phyloP scores from a whole-genome alignment of 2,113 vertebrate genomes.

The Hiodon alosoides region DNA sequence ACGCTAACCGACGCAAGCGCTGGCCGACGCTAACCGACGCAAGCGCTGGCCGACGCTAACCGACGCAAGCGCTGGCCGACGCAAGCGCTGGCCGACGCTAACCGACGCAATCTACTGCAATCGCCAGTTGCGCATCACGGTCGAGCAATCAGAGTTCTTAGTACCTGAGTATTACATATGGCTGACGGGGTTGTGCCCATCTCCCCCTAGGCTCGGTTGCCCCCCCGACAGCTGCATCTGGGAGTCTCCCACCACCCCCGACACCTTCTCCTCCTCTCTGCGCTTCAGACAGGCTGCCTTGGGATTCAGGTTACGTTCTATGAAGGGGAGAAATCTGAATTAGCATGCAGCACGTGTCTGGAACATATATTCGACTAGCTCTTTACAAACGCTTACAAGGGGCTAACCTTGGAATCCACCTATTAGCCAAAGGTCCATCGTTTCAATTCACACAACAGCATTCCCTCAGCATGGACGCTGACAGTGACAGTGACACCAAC shows the following conservation, averaged over 20 bases:
- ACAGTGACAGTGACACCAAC: no score
- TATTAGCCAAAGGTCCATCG: no score
- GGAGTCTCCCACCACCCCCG: conserved; percentile 77
- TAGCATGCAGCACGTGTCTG: not conserved
- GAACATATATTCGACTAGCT: not conserved
- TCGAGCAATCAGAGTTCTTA: not conserved
- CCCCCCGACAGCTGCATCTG: conserved; percentile 83
- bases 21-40: no score
- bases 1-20: not conserved
- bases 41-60: not conserved
- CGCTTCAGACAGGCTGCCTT: conserved; percentile 96
- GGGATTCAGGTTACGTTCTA: conserved; percentile 96
- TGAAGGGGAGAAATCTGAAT: conserved; percentile 2
- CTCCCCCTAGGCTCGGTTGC: conserved; percentile 74
- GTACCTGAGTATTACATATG: conserved; percentile 77
- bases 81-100: not conserved
- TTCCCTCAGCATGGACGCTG: no score
- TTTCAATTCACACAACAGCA: no score
- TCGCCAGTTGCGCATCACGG: not conserved
- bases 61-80: not conserved
- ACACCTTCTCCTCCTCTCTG: conserved; percentile 93
- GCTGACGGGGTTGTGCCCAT: conserved; percentile 80
- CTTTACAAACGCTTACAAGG: not conserved
- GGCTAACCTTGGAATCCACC: no score
- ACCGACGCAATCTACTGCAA: not conserved